These are phyloP conservation scores for Xiphophorus couchianus DNA, from an alignment of 2,113 vertebrate genomes.

Conservation along the genomic window DNA sequence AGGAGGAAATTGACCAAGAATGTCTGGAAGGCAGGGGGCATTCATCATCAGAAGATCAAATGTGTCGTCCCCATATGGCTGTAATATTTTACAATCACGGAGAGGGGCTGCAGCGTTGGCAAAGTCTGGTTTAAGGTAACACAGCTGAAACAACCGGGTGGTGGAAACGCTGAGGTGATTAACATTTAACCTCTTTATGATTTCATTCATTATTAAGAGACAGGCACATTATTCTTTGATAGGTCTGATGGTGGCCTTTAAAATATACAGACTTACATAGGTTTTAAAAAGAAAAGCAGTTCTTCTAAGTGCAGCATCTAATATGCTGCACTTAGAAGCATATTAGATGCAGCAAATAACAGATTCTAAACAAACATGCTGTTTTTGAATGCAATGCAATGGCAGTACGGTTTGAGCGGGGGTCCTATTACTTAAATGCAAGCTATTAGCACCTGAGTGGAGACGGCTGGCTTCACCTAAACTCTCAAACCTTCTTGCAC, in stretches of 20 bases:
- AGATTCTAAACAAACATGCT: conserved; percentile 44
- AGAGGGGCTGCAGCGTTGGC: conserved; percentile 39
- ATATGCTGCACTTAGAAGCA: neutral
- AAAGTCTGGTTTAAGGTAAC: conserved; percentile 32
- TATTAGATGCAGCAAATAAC: conserved; percentile 39
- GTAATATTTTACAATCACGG: conserved; percentile 58
- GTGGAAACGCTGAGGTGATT: conserved; percentile 19
- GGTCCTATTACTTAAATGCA: conserved; percentile 80
- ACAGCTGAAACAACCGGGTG: conserved; percentile 27
- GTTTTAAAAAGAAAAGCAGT: conserved; percentile 15
- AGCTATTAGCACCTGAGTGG: conserved; percentile 75
- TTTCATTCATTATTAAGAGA: conserved; percentile 23
- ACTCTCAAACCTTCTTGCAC: conserved; percentile 63
- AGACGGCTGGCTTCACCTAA: conserved; percentile 36
- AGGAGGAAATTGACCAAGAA: conserved; percentile 71
- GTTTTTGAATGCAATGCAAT: conserved; percentile 15
- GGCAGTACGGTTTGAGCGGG: conserved; percentile 33
- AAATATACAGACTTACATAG: conserved; percentile 19
- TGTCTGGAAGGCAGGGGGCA: conserved; percentile 65
- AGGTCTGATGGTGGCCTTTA: neutral
- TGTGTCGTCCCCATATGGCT: conserved; percentile 54
- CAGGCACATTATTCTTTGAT: conserved; percentile 27
- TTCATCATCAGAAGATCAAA: conserved; percentile 72
- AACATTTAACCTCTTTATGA: conserved; percentile 37
- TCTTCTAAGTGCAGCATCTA: conserved; percentile 14